These are phyloP conservation scores for Latrodectus geometricus DNA, from an alignment of 1,140 invertebrate species.

Conservation along the genomic window DNA sequence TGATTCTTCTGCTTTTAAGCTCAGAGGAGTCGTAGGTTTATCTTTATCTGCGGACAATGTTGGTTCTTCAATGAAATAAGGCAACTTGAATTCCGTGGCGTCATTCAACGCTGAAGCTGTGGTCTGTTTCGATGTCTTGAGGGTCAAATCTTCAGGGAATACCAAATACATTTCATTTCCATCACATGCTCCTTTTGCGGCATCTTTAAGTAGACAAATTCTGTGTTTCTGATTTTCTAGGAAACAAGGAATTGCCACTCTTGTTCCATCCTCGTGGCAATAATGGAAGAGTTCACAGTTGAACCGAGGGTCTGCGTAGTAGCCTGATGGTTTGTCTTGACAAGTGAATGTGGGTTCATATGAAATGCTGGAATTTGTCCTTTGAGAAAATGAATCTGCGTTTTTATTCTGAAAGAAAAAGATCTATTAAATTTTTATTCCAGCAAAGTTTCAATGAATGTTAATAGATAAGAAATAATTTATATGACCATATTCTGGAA, in stretches of 20 bases:
- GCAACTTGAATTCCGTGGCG: constrained; percentile 38
- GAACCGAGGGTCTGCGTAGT: constrained; percentile 54
- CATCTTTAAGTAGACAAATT: constrained; percentile 44
- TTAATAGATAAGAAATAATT: too few species aligned
- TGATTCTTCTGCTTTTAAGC: background rate
- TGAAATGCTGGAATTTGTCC: background rate
- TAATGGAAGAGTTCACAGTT: constrained; percentile 50
- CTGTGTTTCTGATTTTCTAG: constrained; percentile 1
- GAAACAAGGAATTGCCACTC: constrained; percentile 32
- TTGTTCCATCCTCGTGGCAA: constrained; percentile 49
- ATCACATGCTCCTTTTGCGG: constrained; percentile 10
- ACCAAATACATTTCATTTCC: constrained; percentile 19
- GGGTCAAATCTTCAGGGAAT: constrained; percentile 21
- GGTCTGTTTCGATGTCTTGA: constrained; percentile 32
- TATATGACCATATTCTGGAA: too few species aligned
- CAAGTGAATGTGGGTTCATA: constrained; percentile 18
- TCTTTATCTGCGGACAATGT: background rate
- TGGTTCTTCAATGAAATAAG: constrained; percentile 20
- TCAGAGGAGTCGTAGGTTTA: constrained; percentile 31
- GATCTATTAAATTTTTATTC: background rate
- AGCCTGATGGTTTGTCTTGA: constrained; percentile 23
- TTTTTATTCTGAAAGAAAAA: constrained; percentile 8
- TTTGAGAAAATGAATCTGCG: background rate
- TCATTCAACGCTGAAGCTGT: constrained; percentile 33
- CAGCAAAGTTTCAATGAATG: too few species aligned